A percentile compares a stretch with the other conserved stretches of the same genome.
phyloP scores from a whole-genome alignment of 2,888 invertebrate genomes.

The Drosophila percnosoma region DNA sequence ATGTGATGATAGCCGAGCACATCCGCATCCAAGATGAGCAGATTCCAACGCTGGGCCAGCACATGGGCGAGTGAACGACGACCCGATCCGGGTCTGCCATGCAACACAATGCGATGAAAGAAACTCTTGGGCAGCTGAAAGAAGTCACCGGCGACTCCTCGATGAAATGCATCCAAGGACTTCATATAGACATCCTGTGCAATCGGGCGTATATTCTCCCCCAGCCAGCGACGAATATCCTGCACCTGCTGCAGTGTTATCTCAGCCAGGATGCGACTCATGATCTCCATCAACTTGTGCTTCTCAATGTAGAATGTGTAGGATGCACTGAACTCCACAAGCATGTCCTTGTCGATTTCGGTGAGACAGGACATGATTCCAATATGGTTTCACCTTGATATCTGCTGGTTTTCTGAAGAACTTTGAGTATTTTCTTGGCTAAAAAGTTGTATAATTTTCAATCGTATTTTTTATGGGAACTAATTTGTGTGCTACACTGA shows the following conservation, averaged over 20 bases:
- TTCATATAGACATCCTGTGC: constrained; percentile 73
- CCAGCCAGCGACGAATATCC: constrained; percentile 74
- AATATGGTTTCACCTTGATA: not conserved
- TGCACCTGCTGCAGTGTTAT: constrained; percentile 54
- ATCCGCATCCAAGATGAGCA: constrained; percentile 85
- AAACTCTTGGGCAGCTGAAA: constrained; percentile 68
- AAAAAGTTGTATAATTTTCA: not conserved
- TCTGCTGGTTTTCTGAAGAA: not conserved
- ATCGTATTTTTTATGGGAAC: not conserved
- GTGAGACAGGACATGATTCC: constrained; percentile 57
- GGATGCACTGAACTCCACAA: constrained; percentile 72
- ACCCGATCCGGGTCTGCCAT: constrained; percentile 87
- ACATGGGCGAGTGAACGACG: constrained; percentile 86
- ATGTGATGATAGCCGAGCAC: constrained; percentile 73
- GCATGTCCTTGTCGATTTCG: constrained; percentile 52
- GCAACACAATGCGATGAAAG: constrained; percentile 85
- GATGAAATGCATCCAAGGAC: constrained; percentile 62
- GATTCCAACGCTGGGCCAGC: constrained; percentile 85
- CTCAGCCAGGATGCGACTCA: constrained; percentile 75
- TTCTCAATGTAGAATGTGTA: constrained; percentile 83
- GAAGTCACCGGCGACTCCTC: constrained; percentile 48
- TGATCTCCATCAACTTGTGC: constrained; percentile 80
- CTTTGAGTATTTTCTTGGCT: not conserved
- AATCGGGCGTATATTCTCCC: constrained; percentile 68
- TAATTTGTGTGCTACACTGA: not conserved